Base-by-base conservation (phyloP, 35 echinoderm and acorn worm species). In the Heliocidaris erythrogramma region DNA sequence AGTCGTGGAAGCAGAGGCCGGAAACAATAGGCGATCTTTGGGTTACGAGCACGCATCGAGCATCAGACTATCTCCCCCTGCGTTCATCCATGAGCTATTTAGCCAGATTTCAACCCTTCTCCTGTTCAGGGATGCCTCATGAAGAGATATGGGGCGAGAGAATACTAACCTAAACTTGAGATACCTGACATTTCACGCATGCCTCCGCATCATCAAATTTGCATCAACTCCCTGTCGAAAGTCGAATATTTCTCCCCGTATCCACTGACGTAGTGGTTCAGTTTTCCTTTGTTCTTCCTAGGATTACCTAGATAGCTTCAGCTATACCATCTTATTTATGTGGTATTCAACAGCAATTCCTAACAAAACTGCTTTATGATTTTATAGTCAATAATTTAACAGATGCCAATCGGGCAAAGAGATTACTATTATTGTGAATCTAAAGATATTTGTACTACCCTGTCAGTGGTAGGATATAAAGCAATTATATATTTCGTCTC, bases 131-230 rank as follows among this genome's bases (percentile, higher is more conserved):
- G 47, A 48, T 89, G 87, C 87, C 87, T n/a, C 87, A 32, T 48
- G 31, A 32, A 2, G 29, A 89, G 18, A 89, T 89, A 78, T 32
- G 24, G 87, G 32, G 47, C 47, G 30, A 89, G 87, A 89, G 87
- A 89, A 18, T 13, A 16, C 87, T 47, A 47, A 47, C 31, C 87
- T 48, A 47, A 89, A 89, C 87, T 48, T 89, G 87, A 89, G 87
- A 89, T 89, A 89, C 16, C 47, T 89, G 87, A 89, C 87, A 89
- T 89, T 89, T 89, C 87, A 89, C 87, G 47, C 31, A 47, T 47
- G 30, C 87, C 31, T 48, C 47, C 18, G 47, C 87, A 48, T 89
- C 87, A 89, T 89, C 31, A 89, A 89, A 89, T 89, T 89, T 89
- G 87, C 87, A 89, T 89, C 31, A 42, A 17, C 87, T 89, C 87